These are phyloP conservation scores for Otus scops DNA, from an alignment of 2,797 vertebrate species.

Conservation along the genomic window DNA sequence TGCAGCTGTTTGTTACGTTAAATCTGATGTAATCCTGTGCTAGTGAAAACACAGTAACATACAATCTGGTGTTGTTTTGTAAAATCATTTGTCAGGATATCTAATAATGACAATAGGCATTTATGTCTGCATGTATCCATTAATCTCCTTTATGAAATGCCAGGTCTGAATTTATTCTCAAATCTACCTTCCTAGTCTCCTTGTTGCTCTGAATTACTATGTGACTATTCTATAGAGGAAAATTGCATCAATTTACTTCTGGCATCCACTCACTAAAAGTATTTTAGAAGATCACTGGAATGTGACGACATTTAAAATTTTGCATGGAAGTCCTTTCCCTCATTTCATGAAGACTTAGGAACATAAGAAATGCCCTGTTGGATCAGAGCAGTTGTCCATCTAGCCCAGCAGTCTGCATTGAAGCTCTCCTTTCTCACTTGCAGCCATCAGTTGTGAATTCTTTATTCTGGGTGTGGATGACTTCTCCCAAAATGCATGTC, in stretches of 20 bases:
- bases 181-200: not conserved
- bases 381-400: not conserved
- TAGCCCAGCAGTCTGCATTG: not conserved
- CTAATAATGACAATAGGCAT: not conserved
- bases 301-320: not conserved
- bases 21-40: not conserved
- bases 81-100: not conserved
- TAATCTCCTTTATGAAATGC: not conserved
- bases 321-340: not conserved
- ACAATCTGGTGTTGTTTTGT: not conserved
- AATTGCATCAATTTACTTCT: not conserved
- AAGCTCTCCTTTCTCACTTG: not conserved
- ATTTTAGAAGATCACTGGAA: not conserved
- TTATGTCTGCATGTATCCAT: not conserved
- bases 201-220: not conserved
- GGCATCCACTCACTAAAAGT: not conserved
- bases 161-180: not conserved
- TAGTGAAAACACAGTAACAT: not conserved
- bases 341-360: not conserved
- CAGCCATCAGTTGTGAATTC: not conserved
- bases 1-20: not conserved
- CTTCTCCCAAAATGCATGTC: not conserved
- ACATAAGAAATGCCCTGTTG: not conserved
- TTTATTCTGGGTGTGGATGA: not conserved
- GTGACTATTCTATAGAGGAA: not conserved